These are phyloP conservation scores for Aphelenchoides bicaudatus DNA, from an alignment of 2,888 invertebrate genomes.

Conservation along the genomic window DNA sequence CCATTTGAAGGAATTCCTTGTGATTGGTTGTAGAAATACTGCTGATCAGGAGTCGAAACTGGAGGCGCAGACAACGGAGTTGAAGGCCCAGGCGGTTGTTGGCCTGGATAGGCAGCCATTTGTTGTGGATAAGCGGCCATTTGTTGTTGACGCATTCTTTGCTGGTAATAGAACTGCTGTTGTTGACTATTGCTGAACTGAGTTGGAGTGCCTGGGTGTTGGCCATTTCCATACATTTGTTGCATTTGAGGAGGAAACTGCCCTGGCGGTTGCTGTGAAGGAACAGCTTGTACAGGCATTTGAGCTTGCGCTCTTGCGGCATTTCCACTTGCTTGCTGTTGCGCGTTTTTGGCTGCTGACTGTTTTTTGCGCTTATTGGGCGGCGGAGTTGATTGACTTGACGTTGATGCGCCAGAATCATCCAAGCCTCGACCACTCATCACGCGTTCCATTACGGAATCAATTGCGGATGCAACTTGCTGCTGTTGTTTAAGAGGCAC, in stretches of 20 bases:
- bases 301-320: too few species aligned
- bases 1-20: neutral
- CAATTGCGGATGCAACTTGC: conserved; percentile 26
- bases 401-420: neutral
- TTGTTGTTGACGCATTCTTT: conserved; percentile 1
- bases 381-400: neutral
- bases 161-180: conserved; percentile 3
- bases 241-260: neutral
- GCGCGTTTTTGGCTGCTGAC: neutral
- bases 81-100: too few species aligned
- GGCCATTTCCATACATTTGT: neutral
- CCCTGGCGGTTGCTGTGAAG: neutral
- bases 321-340: too few species aligned
- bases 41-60: conserved; percentile 8
- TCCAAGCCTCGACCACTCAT: conserved; percentile 14
- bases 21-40: neutral
- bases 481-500: conserved; percentile 26
- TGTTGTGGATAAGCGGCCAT: too few species aligned
- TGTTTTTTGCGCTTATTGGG: conserved; percentile 6
- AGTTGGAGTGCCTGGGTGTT: conserved; percentile 8
- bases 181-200: neutral
- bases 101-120: neutral
- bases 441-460: conserved; percentile 32
- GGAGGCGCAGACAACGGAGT: conserved; percentile 1
- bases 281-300: neutral